phyloP scores from a whole-genome alignment of 2,113 vertebrate genomes.

The Chaenogobius annularis region DNA sequence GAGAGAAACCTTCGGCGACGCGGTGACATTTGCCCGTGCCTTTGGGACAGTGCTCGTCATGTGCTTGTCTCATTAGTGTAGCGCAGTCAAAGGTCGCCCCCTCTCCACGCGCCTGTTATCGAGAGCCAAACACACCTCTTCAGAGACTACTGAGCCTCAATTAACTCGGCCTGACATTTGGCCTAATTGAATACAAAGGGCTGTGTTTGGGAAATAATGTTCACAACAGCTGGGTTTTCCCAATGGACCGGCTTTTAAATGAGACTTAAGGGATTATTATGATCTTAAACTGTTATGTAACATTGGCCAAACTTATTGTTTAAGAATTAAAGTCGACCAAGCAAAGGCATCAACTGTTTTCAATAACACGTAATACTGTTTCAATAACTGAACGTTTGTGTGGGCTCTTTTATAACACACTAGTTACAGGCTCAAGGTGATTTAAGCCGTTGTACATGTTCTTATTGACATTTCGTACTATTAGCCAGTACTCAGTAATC shows the following conservation, averaged over 20 bases:
- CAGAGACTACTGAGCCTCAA: conserved; percentile 33
- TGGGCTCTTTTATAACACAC: too few species aligned
- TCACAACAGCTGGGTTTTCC: conserved; percentile 28
- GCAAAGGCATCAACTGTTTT: not conserved
- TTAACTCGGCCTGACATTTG: conserved; percentile 4
- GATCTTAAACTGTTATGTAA: not conserved
- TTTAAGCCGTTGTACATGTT: too few species aligned
- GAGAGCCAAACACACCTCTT: conserved; percentile 12
- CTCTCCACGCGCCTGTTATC: conserved; percentile 40
- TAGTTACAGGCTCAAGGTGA: too few species aligned
- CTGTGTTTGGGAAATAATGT: conserved; percentile 8
- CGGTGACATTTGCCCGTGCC: conserved; percentile 38
- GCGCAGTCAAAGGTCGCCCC: conserved; percentile 62
- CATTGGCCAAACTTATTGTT: not conserved
- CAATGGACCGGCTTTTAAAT: not conserved
- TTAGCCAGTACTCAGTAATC: too few species aligned
- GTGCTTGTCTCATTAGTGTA: conserved; percentile 50
- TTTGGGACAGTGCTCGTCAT: conserved; percentile 7
- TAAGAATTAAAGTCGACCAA: not conserved
- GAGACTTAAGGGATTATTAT: not conserved
- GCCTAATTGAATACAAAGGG: conserved; percentile 4
- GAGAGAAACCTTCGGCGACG: conserved; percentile 16
- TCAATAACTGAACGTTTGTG: too few species aligned
- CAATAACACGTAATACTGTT: too few species aligned
- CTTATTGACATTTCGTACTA: too few species aligned